These are phyloP conservation scores for Diachasmimorpha longicaudata DNA, from an alignment of 1,140 invertebrate genomes.

Conservation along the genomic window DNA sequence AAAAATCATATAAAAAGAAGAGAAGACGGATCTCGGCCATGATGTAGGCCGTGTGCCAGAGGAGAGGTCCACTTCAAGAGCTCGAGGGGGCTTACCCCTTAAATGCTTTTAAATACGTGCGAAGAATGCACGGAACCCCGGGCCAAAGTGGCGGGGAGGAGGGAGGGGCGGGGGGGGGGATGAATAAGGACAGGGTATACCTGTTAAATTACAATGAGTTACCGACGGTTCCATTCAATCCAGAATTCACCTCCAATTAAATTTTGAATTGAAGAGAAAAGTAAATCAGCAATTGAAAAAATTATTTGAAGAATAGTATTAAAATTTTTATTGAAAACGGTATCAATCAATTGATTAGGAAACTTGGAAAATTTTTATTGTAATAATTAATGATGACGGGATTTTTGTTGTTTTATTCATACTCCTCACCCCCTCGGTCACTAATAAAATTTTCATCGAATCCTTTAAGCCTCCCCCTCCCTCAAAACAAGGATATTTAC, in stretches of 20 bases:
- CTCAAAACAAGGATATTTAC: slow-evolving; percentile 2
- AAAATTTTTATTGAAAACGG: too few relatives aligned
- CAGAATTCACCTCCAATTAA: slow-evolving; percentile 22
- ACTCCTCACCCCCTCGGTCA: not conserved
- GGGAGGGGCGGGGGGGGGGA: too few relatives aligned
- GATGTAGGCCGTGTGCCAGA: not conserved
- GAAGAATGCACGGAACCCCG: slow-evolving; percentile 20
- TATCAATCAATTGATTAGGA: too few relatives aligned
- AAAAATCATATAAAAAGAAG: not conserved
- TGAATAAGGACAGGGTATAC: slow-evolving; percentile 10
- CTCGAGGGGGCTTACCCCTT: slow-evolving; percentile 29
- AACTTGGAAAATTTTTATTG: too few relatives aligned
- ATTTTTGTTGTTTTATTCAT: not conserved
- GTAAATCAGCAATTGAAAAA: too few relatives aligned
- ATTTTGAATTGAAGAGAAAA: not conserved
- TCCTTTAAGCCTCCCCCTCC: not conserved
- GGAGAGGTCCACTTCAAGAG: slow-evolving; percentile 25
- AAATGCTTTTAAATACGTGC: slow-evolving; percentile 34
- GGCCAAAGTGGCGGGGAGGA: too few relatives aligned
- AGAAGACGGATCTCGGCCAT: not conserved
- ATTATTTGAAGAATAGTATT: too few relatives aligned
- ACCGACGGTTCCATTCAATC: slow-evolving; percentile 13
- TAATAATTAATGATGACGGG: not conserved
- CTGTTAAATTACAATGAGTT: slow-evolving; percentile 31
- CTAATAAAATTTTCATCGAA: slow-evolving; percentile 1